Percentiles rank a stretch among this genome's conserved stretches.
These are phyloP conservation scores for Caerostris extrusa DNA, from an alignment of 1,140 invertebrate genomes.

Conservation along the genomic window DNA sequence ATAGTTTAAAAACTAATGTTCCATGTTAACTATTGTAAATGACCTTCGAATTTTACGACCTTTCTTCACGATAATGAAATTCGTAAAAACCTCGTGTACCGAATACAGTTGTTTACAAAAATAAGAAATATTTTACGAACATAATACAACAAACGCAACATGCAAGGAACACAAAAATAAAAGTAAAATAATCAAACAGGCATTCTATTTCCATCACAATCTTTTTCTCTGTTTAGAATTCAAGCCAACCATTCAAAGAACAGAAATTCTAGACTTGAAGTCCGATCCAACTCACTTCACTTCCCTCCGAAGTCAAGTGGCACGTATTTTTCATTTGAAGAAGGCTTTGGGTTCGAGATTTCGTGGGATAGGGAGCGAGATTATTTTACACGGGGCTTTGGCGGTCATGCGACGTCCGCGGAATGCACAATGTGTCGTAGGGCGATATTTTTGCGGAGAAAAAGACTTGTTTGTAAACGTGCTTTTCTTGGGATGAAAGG, in stretches of 20 bases:
- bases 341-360: slow-evolving; percentile 1
- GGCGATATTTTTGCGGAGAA: not conserved
- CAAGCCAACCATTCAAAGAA: not conserved
- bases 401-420: slow-evolving; percentile 8
- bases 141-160: not conserved
- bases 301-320: not conserved
- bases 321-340: slow-evolving; percentile 56
- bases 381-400: slow-evolving; percentile 49
- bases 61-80: no score
- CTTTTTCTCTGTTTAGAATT: not conserved
- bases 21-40: no score
- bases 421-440: slow-evolving; percentile 49
- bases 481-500: slow-evolving; percentile 26
- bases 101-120: no score
- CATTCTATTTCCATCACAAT: not conserved
- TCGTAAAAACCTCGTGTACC: no score
- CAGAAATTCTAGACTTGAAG: not conserved
- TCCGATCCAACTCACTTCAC: slow-evolving; percentile 8
- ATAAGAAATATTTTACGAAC: no score
- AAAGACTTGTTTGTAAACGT: slow-evolving; percentile 60
- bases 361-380: not conserved
- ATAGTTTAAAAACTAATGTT: no score
- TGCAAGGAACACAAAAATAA: not conserved
- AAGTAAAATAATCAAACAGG: not conserved
- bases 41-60: no score